Conservation (phyloP, 2,888 invertebrate genomes). For the Polymixis lichenea region DNA sequence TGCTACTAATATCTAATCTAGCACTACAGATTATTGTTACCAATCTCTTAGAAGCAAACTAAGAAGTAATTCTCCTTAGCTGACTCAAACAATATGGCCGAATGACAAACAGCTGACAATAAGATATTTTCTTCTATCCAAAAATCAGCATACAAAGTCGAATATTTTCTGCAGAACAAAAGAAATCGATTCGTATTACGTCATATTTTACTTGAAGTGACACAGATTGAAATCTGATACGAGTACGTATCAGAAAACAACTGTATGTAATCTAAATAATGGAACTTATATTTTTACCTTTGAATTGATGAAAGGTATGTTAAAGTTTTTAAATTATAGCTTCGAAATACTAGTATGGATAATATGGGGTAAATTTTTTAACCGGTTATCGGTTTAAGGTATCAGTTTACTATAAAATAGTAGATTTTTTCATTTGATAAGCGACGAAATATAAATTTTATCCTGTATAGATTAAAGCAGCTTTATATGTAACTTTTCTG, state of each 20-base stretch:
- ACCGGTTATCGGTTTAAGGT: no score
- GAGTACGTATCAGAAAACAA: conserved; percentile 47
- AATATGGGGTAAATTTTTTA: no score
- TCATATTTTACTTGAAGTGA: conserved; percentile 29
- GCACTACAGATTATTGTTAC: conserved; percentile 16
- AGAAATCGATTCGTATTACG: conserved; percentile 52
- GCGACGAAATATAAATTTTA: no score
- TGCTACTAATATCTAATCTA: neutral
- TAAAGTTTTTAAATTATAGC: no score
- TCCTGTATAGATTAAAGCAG: no score
- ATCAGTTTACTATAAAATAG: no score
- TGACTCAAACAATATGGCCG: conserved; percentile 30
- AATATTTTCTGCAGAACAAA: conserved; percentile 36
- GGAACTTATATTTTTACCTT: conserved; percentile 20
- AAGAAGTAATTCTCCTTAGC: conserved; percentile 9
- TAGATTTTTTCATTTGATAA: no score
- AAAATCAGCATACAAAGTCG: conserved; percentile 39
- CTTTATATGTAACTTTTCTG: no score
- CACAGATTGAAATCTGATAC: conserved; percentile 51
- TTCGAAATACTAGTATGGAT: no score
- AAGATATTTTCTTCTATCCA: conserved; percentile 27
- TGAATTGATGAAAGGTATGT: conserved; percentile 21
- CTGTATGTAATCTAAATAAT: conserved; percentile 45
- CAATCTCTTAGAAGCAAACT: conserved; percentile 1
- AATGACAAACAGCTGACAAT: conserved; percentile 38